phyloP scores from a whole-genome alignment of 2,113 vertebrate genomes.

The Paralichthys olivaceus region DNA sequence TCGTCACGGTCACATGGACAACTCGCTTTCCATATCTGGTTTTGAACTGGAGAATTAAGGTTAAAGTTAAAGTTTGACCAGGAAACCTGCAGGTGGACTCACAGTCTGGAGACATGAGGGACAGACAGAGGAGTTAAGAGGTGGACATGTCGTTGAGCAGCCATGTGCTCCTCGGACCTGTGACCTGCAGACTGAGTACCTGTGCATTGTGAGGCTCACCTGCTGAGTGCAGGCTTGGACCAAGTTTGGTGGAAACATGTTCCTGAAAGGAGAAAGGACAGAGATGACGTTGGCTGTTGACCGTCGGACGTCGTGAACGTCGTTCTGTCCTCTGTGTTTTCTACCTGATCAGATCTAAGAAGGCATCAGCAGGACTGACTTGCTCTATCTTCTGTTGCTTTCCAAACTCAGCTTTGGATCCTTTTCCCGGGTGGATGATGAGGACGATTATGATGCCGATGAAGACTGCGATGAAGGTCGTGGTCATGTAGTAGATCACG shows the following conservation, averaged over 20 bases:
- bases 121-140: too few species aligned
- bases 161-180: too few species aligned
- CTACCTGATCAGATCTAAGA: constrained; percentile 97
- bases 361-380: constrained; percentile 94
- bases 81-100: too few species aligned
- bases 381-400: constrained; percentile 93
- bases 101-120: too few species aligned
- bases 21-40: constrained; percentile 90
- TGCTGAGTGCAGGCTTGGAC: constrained; percentile 99
- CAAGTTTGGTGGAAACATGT: constrained; percentile 99
- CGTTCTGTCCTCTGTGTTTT: neutral
- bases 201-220: constrained; percentile 80
- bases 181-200: neutral
- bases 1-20: constrained; percentile 77
- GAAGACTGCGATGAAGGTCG: constrained; percentile 95
- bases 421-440: constrained; percentile 97
- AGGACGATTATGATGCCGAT: constrained; percentile 95
- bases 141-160: too few species aligned
- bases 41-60: constrained; percentile 88
- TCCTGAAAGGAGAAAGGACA: constrained; percentile 85
- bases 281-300: neutral
- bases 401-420: constrained; percentile 95
- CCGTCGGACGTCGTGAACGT: neutral
- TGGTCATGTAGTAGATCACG: constrained; percentile 97
- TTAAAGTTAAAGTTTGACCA: neutral